Evolutionary conservation across 2,888 invertebrate genomes (phyloP), one percentile per base, ranked within the genome.

Genomic region (Orthonychiurus folsomi): DNA sequence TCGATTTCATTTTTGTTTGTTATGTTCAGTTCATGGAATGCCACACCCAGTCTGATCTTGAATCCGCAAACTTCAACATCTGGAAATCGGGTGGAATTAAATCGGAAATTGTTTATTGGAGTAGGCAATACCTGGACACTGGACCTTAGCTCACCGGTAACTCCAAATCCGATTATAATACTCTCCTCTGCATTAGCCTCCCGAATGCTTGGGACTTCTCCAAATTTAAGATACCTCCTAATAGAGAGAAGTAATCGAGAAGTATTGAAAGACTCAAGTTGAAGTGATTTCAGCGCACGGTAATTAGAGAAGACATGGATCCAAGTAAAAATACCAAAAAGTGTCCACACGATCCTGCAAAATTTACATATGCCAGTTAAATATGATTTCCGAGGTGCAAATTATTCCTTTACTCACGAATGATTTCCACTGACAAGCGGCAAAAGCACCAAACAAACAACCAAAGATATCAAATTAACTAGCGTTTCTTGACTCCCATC

Each of bases 401-500:
- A 21, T 52, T 20, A 12, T 37, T 37, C 37, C 59, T 50, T n/a
- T 57, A 47, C 65, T 66, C 72, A 77, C 78, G 77, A 81, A 79
- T 77, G 74, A 74, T 79, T 75, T 74, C 81, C 80, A 77, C 81
- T 83, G 70, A 86, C 83, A 68, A 80, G 70, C 5, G 86, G 86
- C 52, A 95, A 80, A 60, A 95, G 78, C 50, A 86, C 77, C 56
- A 95, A 81, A 61, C 91, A 92, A 61, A 85, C 77, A 57, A 93
- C 76, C 12, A 94, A 88, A 12, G 90, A 94, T 50, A 89, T 77
- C 54, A 96, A 80, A 79, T 96, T 96, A 18, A 97, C 94, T 69
- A 93, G 84, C 0, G 95, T 96, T 78, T 97, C 97, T 80, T 97
- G 97, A 66, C 94, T 93, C 3, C 93, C 89, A 76, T 97, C 96